These are phyloP conservation scores for Nerophis ophidion DNA, from an alignment of 2,113 vertebrate genomes.

Conservation along the genomic window DNA sequence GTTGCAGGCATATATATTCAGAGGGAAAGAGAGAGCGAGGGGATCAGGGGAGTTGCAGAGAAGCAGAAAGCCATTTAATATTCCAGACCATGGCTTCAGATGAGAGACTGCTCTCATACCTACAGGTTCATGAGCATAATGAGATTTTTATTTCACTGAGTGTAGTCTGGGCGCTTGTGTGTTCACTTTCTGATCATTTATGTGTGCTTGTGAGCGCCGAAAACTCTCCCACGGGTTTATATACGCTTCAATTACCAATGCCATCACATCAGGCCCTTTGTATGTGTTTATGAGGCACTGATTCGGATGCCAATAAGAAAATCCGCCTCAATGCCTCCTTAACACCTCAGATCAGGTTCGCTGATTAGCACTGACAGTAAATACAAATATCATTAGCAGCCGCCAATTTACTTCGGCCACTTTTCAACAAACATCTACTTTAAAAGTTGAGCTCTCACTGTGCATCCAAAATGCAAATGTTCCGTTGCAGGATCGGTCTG, in stretches of 20 bases:
- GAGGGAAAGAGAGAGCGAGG: slow-evolving; percentile 18
- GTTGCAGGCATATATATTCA: slow-evolving; percentile 43
- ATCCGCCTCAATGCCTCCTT: slow-evolving; percentile 24
- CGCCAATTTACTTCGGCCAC: not conserved
- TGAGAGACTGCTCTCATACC: slow-evolving; percentile 70
- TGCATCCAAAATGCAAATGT: no score
- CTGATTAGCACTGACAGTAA: slow-evolving; percentile 37
- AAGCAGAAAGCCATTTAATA: slow-evolving; percentile 63
- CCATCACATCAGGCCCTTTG: slow-evolving; percentile 3
- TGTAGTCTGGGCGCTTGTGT: slow-evolving; percentile 34
- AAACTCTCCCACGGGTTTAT: slow-evolving; percentile 11
- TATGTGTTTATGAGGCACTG: slow-evolving; percentile 16
- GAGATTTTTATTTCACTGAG: slow-evolving; percentile 68
- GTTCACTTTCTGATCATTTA: slow-evolving; percentile 6
- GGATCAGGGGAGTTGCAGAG: slow-evolving; percentile 20
- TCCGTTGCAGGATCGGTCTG: no score
- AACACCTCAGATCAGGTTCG: slow-evolving; percentile 29
- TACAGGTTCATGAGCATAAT: slow-evolving; percentile 73
- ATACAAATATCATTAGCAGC: slow-evolving; percentile 37
- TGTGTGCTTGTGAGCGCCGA: not conserved
- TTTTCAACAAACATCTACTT: no score
- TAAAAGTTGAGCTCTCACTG: no score
- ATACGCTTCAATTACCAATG: slow-evolving; percentile 1
- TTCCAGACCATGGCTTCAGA: slow-evolving; percentile 63
- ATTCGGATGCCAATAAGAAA: slow-evolving; percentile 25